Percentiles rank a stretch among this genome's conserved stretches.
Conservation (phyloP, 2,113 vertebrate genomes). For the Larimichthys polyactis region DNA sequence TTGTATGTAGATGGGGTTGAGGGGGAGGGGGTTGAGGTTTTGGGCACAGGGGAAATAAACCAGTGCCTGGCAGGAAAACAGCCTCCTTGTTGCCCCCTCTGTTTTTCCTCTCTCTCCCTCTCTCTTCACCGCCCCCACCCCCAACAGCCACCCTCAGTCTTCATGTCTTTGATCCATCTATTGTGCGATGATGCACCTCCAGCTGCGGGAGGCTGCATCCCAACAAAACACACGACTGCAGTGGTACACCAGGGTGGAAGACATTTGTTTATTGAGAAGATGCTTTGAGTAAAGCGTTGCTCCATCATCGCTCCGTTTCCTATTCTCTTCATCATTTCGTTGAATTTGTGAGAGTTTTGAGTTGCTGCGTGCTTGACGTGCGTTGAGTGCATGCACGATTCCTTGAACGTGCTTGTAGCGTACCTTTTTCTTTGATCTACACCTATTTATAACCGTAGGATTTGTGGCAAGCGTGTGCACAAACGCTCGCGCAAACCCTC, state of each 20-base stretch:
- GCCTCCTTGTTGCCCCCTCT: conserved; percentile 57
- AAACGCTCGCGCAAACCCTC: conserved; percentile 30
- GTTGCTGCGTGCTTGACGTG: conserved; percentile 16
- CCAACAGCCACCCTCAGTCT: conserved; percentile 62
- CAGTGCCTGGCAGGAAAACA: conserved; percentile 68
- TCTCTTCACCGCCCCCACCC: conserved; percentile 52
- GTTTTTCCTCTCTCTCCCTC: conserved; percentile 18
- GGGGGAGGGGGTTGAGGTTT: conserved; percentile 34
- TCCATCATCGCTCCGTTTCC: background rate
- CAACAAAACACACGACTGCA: conserved; percentile 32
- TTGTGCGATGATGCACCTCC: conserved; percentile 71
- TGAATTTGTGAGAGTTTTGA: conserved; percentile 1
- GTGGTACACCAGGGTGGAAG: background rate
- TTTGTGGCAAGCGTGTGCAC: conserved; percentile 43
- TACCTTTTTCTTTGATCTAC: conserved; percentile 59
- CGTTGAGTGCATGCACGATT: conserved; percentile 9
- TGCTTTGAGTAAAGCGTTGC: background rate
- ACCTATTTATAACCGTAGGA: conserved; percentile 70
- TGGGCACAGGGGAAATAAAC: conserved; percentile 75
- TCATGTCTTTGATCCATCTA: conserved; percentile 77
- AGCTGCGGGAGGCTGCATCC: conserved; percentile 55
- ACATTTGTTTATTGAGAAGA: conserved; percentile 26
- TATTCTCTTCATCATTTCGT: background rate
- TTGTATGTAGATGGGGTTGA: conserved; percentile 65
- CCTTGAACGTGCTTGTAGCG: conserved; percentile 19